Evolutionary conservation across 53 echinoderm and acorn worm genomes (phyloP).

Genomic region (Henricia sp.): DNA sequence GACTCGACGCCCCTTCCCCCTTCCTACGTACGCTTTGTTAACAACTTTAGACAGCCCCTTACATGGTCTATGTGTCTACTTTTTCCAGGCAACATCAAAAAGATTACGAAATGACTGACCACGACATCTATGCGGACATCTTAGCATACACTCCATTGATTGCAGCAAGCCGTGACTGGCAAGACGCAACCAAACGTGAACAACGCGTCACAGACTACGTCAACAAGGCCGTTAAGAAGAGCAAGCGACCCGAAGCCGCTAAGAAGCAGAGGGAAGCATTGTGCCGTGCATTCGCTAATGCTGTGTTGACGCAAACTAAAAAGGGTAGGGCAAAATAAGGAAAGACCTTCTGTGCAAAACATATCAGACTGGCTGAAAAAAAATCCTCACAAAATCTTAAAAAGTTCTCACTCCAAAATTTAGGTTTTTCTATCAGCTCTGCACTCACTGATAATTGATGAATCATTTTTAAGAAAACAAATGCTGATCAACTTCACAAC

Average conservation of each 20-base stretch:
- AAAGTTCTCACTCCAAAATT: too few species aligned
- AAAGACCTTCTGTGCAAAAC: too few species aligned
- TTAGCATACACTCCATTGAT: constrained; percentile 63
- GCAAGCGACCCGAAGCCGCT: constrained; percentile 38
- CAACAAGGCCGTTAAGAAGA: constrained; percentile 58
- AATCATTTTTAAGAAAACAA: too few species aligned
- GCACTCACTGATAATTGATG: too few species aligned
- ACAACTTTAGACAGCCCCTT: too few species aligned
- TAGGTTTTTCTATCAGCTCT: too few species aligned
- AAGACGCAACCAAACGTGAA: constrained; percentile 12
- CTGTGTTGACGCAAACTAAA: constrained; percentile 22
- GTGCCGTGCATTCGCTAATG: constrained; percentile 48
- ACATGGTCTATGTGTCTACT: not conserved
- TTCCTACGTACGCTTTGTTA: too few species aligned
- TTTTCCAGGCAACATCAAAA: constrained; percentile 69
- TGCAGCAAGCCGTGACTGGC: constrained; percentile 20
- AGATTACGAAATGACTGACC: constrained; percentile 61
- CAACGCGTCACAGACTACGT: constrained; percentile 38
- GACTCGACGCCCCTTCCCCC: too few species aligned
- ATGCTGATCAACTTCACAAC: too few species aligned
- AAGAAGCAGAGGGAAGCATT: constrained; percentile 43
- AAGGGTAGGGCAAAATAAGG: constrained; percentile 23
- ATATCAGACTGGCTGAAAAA: too few species aligned
- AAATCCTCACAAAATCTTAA: too few species aligned
- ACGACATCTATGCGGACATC: constrained; percentile 66